These are phyloP conservation scores for Scytalopus superciliaris DNA, from an alignment of 2,113 vertebrate genomes.

Conservation along the genomic window DNA sequence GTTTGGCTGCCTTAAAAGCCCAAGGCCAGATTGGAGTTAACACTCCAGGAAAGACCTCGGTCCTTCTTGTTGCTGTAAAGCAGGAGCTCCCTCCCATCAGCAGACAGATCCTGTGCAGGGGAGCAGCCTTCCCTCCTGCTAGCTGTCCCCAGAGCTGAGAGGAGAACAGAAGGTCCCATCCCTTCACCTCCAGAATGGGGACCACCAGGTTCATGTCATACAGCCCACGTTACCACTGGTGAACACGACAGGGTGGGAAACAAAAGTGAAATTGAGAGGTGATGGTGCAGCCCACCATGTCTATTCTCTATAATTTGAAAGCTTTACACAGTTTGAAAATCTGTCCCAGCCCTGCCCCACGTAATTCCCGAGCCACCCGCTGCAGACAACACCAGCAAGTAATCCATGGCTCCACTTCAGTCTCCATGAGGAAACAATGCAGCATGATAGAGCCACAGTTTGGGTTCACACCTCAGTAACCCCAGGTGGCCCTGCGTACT, in stretches of 20 bases:
- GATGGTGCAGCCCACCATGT: background rate
- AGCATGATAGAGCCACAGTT: background rate
- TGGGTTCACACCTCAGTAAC: background rate
- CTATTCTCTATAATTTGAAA: background rate
- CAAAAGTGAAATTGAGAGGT: background rate
- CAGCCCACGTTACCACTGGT: rapidly evolving
- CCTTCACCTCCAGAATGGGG: background rate
- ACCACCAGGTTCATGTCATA: background rate
- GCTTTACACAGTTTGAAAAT: too few relatives aligned
- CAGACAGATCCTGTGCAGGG: background rate
- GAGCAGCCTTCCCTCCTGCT: background rate
- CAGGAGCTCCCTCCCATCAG: background rate
- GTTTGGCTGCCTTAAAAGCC: background rate
- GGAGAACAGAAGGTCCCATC: background rate
- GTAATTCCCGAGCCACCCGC: rapidly evolving
- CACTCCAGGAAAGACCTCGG: background rate
- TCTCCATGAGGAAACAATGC: background rate
- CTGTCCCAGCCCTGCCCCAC: background rate
- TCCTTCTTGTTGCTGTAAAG: background rate
- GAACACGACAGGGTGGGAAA: background rate
- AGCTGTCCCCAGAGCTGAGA: background rate
- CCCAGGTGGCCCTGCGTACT: background rate
- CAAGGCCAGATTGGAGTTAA: background rate
- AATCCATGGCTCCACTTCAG: background rate
- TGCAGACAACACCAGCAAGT: rapidly evolving